Percentiles rank a stretch among this genome's conserved stretches.
phyloP scores from a whole-genome alignment of 2,888 invertebrate species.

The Vesta saturnalis region DNA sequence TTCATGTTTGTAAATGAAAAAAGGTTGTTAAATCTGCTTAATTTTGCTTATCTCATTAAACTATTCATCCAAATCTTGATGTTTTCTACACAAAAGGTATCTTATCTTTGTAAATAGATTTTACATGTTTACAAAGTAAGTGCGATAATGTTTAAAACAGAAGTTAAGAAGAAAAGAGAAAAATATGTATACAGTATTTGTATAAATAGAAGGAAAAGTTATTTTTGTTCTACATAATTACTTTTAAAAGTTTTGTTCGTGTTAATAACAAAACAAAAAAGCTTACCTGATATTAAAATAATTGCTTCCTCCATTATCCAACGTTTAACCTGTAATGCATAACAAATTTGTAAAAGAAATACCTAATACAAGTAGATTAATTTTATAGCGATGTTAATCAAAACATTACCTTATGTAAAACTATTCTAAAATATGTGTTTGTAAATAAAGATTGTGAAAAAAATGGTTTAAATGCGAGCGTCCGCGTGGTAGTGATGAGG shows the following conservation, averaged over 20 bases:
- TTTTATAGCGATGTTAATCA: constrained; percentile 4
- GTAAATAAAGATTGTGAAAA: neutral
- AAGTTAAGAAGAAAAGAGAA: constrained; percentile 29
- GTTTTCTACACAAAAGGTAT: constrained; percentile 38
- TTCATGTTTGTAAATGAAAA: no score
- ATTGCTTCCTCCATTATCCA: constrained; percentile 42
- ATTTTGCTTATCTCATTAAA: no score
- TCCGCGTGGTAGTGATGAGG: constrained; percentile 41
- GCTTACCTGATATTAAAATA: constrained; percentile 40
- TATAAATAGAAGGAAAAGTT: constrained; percentile 12
- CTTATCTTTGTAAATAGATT: constrained; percentile 43
- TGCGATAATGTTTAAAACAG: constrained; percentile 38
- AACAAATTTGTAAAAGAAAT: constrained; percentile 16
- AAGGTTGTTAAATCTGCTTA: no score
- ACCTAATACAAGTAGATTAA: constrained; percentile 7
- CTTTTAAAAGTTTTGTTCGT: neutral
- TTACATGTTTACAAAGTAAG: constrained; percentile 40
- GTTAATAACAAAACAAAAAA: constrained; percentile 11
- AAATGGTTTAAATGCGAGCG: constrained; percentile 24
- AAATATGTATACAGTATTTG: constrained; percentile 3
- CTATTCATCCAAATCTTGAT: constrained; percentile 40
- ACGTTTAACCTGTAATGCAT: constrained; percentile 41
- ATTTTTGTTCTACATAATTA: constrained; percentile 11
- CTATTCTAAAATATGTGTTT: neutral
- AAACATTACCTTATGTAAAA: no score